Percentiles rank a stretch among this genome's conserved stretches.
Conservation (phyloP, 2,113 vertebrate genomes). For the Oncorhynchus clarkii region DNA sequence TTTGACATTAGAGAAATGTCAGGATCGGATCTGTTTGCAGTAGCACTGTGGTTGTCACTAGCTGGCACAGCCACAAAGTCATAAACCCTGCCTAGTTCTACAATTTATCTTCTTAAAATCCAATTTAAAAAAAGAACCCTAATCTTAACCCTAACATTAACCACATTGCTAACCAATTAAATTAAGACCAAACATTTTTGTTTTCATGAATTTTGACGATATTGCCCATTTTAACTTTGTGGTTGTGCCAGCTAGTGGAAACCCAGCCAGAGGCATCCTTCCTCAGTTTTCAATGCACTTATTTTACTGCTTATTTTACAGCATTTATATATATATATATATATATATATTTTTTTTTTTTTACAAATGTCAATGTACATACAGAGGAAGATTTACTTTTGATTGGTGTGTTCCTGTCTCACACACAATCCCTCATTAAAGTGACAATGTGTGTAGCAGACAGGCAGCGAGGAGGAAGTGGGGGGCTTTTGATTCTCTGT, state of each 20-base stretch:
- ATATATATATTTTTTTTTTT: not conserved
- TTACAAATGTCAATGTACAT: constrained; percentile 45
- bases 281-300: constrained; percentile 42
- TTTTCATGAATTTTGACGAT: too few relatives aligned
- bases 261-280: too few relatives aligned
- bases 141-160: too few relatives aligned
- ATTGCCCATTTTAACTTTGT: too few relatives aligned
- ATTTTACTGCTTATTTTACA: constrained; percentile 34
- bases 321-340: not conserved
- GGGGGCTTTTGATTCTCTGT: constrained; percentile 47
- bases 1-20: constrained; percentile 65
- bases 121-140: too few relatives aligned
- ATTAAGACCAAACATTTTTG: too few relatives aligned
- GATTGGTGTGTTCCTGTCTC: constrained; percentile 33
- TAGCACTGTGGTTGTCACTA: too few relatives aligned
- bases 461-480: constrained; percentile 15
- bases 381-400: constrained; percentile 29
- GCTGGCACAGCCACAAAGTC: too few relatives aligned
- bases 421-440: constrained; percentile 59
- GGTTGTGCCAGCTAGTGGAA: too few relatives aligned
- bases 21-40: constrained; percentile 30
- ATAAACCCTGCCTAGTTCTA: too few relatives aligned
- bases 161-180: too few relatives aligned
- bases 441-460: constrained; percentile 46
- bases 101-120: too few relatives aligned